Evolutionary conservation across 2,888 invertebrate genomes (phyloP).

Genomic region (Ophion ventricosus): DNA sequence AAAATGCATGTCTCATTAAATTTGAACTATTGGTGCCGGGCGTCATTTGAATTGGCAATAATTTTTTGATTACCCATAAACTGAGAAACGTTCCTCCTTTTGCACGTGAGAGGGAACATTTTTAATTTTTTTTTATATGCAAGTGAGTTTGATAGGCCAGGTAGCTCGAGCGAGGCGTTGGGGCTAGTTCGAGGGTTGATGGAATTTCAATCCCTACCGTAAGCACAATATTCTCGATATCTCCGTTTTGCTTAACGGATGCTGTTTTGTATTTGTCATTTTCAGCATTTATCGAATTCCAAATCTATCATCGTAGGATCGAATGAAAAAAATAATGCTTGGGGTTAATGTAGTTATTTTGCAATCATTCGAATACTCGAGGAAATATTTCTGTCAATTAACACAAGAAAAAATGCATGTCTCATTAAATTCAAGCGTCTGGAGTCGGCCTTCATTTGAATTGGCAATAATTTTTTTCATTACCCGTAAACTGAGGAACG

Average conservation of each 20-base stretch:
- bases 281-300: background rate
- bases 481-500: too few species aligned
- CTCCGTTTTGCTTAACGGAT: background rate
- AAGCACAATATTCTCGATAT: background rate
- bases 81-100: background rate
- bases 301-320: too few species aligned
- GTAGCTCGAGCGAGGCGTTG: background rate
- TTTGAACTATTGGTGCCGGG: background rate
- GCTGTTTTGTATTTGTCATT: background rate
- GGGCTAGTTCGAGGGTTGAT: background rate
- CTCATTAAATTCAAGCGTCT: conserved; percentile 15
- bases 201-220: background rate
- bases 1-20: background rate
- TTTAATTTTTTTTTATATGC: background rate
- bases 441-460: background rate
- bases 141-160: background rate
- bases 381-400: too few species aligned
- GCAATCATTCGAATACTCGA: too few species aligned
- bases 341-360: too few species aligned
- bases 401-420: background rate
- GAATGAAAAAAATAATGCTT: too few species aligned
- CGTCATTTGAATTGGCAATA: background rate
- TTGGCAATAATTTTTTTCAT: too few species aligned
- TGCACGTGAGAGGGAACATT: background rate
- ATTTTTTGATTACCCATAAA: background rate